Base-by-base conservation (phyloP, 2,888 invertebrate species). In the Xanthorhoe designata region DNA sequence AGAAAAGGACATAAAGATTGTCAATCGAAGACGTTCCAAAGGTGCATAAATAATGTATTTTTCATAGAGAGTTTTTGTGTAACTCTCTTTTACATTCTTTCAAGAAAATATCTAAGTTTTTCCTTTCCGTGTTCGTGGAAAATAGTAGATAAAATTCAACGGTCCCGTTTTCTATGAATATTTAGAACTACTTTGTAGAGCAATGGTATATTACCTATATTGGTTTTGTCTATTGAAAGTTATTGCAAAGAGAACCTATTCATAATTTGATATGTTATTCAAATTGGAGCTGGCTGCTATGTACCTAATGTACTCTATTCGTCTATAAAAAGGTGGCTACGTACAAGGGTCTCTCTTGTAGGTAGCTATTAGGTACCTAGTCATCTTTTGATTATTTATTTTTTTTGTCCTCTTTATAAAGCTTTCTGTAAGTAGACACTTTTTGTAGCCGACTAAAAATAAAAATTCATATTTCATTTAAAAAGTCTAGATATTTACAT, bases 1-100 rank as follows among this genome's bases (percentile, higher is more conserved):
- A 64, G 64, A 64, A 59, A 79, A 77, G 66, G 78, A 75, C 69
- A 78, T 70, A 66, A 69, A 73, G 51, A 70, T 73, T 60, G 68
- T 74, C 64, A 64, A 80, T 65, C 67, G 76, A 71, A 75, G 79
- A 77, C 76, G 68, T 70, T 77, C 75, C 73, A 64, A 78, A 82
- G 85, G 87, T 86, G 79, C 59, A 72, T 70, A 15, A 51, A 45
- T 38, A 8, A 15, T 47, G 15, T 45, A 3, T 45, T 45, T 15
- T 8, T 38, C 54, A 54, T 18, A 10, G 15, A n/a, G n/a, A 9
- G 32, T 29, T 52, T 29, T 52, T 52, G 2, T 29, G n/a, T 8
- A 42, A 13, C 3, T 38, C 35, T 9, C 35, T 35, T 35, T 42
- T 42, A 42, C 38, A 5, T 42, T 15, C 13, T 18, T 52, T 32